Base-by-base conservation (phyloP, 2,888 invertebrate genomes). In the Nomada flava region DNA sequence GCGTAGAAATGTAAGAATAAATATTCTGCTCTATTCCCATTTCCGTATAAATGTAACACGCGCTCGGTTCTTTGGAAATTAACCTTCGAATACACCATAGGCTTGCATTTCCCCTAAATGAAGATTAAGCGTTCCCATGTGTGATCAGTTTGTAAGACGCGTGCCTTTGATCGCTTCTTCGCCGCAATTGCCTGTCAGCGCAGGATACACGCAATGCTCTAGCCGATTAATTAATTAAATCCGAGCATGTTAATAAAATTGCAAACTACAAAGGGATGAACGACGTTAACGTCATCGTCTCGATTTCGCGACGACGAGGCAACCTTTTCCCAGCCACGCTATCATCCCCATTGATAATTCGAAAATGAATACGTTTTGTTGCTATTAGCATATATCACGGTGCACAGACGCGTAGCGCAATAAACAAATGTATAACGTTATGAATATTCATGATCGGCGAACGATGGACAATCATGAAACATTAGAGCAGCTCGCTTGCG, bases 391-490 rank as follows among this genome's bases (percentile, higher is more conserved):
- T 84, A 71, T 36, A 86, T 85, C 85, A 55, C 78, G 50, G 65
- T 80, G 63, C 55, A 73, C 47, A 59, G 63, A 55, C 29, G 77
- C 83, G 74, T 59, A 60, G 23, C 65, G 23, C 77, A 69, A 69
- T 78, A 81, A 83, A 83, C 85, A 83, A 79, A 73, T 77, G 76
- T 64, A 77, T 78, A 73, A 70, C 47, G 52, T 42, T 76, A 74
- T 87, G 86, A 85, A 87, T 87, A 87, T 87, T 87, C 87, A 87
- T 79, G 82, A 84, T 74, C 50, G 64, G 50, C 60, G 67, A 57
- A 20, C 72, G 64, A 71, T 76, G 74, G 70, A 78, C 78, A 76
- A 87, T 86, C 87, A 87, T 87, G 86, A 87, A 86, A 81, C 74
- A 69, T 84, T 79, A 84, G 60, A 69, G 55, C 68, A 26, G 20